Evolutionary conservation across 2,113 vertebrate genomes (phyloP), one percentile per base, ranked within the genome.

Genomic region (Ceyx margarethae): DNA sequence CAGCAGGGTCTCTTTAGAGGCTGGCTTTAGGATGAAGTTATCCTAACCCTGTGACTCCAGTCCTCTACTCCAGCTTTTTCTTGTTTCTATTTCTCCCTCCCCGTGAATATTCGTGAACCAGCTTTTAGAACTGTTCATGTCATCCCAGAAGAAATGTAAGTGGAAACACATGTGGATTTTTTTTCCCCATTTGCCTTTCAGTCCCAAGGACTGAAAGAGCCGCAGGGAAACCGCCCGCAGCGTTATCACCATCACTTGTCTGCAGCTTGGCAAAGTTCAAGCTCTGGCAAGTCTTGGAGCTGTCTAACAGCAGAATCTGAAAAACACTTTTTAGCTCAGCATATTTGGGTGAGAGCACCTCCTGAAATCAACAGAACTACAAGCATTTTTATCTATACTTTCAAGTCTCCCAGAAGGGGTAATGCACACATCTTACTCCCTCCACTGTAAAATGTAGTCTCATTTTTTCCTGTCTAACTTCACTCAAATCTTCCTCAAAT

Each of bases 91-190:
- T 93, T 76, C 74, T 87, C 45, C 33, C 73, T 78, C 74, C 1
- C 54, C 0, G 0, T 68, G 80, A 86, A 93, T 81, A 94, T 61
- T 78, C 9, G 8, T 50, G 40, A 91, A 75, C 56, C 67, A 62
- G 64, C 46, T 91, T 90, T 87, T 80, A 33, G 50, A 87, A 91
- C 64, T 45, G 50, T 48, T 90, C 48, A 15, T 81, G 60, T 89
- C 81, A 92, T 80, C 71, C 54, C 60, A 94, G 71, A 93, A 91
- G n/a, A 81, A 65, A 94, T 60, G 51, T 80, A 94, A 85, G 51
- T 93, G 87, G 48, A 91, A 94, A 85, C 85, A 87, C 25, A 68
- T 67, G 31, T 67, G 66, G 66, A 85, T 10, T 37, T 37, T 37
- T 45, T 94, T 94, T 85, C 77, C 46, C n/a, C 62, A 75, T 94